Evolutionary conservation across 1,140 invertebrate genomes (phyloP).

Genomic region (Hirudo medicinalis): DNA sequence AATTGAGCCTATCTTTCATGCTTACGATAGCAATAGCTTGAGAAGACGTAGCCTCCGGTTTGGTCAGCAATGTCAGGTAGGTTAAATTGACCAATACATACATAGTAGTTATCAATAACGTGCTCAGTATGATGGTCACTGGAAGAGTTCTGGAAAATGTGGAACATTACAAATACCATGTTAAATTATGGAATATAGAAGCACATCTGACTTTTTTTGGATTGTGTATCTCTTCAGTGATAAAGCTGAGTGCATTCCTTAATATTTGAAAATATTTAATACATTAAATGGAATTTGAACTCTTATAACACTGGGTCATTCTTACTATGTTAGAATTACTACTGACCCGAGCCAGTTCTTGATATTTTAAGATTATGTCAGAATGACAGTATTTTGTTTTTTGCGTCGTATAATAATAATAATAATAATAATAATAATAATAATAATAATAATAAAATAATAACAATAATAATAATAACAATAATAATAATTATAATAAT

Average conservation of each 20-base stretch:
- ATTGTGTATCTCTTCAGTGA: too few species aligned
- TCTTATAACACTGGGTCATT: too few species aligned
- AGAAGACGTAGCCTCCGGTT: conserved; percentile 71
- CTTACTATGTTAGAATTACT: too few species aligned
- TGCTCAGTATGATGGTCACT: conserved; percentile 78
- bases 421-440: background rate
- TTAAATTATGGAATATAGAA: background rate
- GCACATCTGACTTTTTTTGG: background rate
- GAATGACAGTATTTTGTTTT: too few species aligned
- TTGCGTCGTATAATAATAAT: too few species aligned
- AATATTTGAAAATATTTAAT: background rate
- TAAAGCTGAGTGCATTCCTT: background rate
- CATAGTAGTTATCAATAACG: conserved; percentile 76
- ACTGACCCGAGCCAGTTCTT: too few species aligned
- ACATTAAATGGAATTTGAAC: too few species aligned
- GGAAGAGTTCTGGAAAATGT: too few species aligned
- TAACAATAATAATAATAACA: too few species aligned
- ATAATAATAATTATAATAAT: too few species aligned
- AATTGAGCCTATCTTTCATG: background rate
- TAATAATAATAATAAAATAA: background rate
- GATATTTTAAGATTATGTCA: too few species aligned
- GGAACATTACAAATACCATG: background rate
- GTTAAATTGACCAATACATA: conserved; percentile 89
- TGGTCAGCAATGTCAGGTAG: conserved; percentile 79
- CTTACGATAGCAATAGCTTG: conserved; percentile 73